These are phyloP conservation scores for Philopotamus ludificatus DNA, from an alignment of 1,140 invertebrate species.

Conservation along the genomic window DNA sequence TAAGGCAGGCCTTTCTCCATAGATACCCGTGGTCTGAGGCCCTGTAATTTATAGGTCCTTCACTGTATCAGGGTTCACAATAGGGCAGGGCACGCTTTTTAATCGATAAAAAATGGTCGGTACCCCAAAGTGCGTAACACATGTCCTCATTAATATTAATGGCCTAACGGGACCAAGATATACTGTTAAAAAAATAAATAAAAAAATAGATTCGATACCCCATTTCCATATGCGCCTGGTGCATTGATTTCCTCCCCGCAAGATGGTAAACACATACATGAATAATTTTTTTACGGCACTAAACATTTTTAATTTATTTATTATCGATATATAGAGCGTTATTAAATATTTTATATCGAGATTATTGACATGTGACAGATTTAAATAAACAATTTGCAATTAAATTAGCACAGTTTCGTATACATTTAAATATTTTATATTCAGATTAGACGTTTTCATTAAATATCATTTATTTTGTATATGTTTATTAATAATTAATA, in stretches of 20 bases:
- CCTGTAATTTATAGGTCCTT: conserved; percentile 32
- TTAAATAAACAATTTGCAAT: too few relatives aligned
- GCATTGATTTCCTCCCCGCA: neutral
- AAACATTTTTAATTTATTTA: too few relatives aligned
- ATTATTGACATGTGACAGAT: too few relatives aligned
- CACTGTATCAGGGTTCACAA: conserved; percentile 22
- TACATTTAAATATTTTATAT: too few relatives aligned
- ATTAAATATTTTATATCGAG: too few relatives aligned
- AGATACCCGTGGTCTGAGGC: conserved; percentile 9
- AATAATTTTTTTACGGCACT: too few relatives aligned
- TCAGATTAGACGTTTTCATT: too few relatives aligned
- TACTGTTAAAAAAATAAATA: neutral
- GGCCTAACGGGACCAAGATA: conserved; percentile 23
- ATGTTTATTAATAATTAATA: too few relatives aligned
- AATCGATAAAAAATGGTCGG: conserved; percentile 36
- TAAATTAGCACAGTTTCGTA: too few relatives aligned
- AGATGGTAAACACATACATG: too few relatives aligned
- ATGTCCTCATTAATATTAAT: conserved; percentile 33
- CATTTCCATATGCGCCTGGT: neutral
- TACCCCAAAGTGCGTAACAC: conserved; percentile 5
- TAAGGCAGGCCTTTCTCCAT: conserved; percentile 18
- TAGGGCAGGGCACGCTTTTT: conserved; percentile 28
- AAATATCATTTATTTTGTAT: too few relatives aligned
- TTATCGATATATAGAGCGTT: too few relatives aligned
- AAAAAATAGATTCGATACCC: neutral